Conservation (phyloP, 1,140 invertebrate species). For the Mya arenaria region DNA sequence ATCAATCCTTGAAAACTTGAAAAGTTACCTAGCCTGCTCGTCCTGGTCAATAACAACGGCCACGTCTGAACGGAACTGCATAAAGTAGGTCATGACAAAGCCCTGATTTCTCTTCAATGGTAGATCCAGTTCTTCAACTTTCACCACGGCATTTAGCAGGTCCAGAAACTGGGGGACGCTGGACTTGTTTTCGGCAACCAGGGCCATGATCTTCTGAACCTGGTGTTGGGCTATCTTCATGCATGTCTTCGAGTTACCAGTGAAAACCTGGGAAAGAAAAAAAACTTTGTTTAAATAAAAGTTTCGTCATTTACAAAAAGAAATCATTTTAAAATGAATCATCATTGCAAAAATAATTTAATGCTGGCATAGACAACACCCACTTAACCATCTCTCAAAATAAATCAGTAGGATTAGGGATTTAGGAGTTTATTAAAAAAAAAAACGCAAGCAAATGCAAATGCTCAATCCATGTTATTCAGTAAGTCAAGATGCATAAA, state of each 20-base stretch:
- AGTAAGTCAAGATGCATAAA: too few species aligned
- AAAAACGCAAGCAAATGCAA: too few species aligned
- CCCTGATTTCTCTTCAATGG: slow-evolving; percentile 79
- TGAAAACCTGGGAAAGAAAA: slow-evolving; percentile 73
- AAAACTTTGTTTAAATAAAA: background rate
- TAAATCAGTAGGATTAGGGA: too few species aligned
- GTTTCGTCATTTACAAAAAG: too few species aligned
- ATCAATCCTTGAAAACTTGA: too few species aligned
- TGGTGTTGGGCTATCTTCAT: slow-evolving; percentile 75
- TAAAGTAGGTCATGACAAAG: slow-evolving; percentile 80
- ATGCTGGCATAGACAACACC: too few species aligned
- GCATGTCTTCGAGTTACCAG: slow-evolving; percentile 77
- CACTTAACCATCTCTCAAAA: too few species aligned
- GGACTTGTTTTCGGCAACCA: slow-evolving; percentile 69
- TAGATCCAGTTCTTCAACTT: slow-evolving; percentile 78
- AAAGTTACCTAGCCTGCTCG: slow-evolving; percentile 67
- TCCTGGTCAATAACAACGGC: slow-evolving; percentile 72
- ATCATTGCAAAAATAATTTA: too few species aligned
- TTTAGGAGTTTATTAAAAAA: too few species aligned
- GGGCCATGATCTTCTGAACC: slow-evolving; percentile 75
- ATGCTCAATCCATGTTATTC: too few species aligned
- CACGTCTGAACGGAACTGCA: slow-evolving; percentile 76
- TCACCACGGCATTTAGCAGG: slow-evolving; percentile 77
- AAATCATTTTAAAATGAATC: too few species aligned
- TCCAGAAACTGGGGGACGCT: slow-evolving; percentile 77